phyloP scores from a whole-genome alignment of 2,113 vertebrate species.

The Charina bottae region DNA sequence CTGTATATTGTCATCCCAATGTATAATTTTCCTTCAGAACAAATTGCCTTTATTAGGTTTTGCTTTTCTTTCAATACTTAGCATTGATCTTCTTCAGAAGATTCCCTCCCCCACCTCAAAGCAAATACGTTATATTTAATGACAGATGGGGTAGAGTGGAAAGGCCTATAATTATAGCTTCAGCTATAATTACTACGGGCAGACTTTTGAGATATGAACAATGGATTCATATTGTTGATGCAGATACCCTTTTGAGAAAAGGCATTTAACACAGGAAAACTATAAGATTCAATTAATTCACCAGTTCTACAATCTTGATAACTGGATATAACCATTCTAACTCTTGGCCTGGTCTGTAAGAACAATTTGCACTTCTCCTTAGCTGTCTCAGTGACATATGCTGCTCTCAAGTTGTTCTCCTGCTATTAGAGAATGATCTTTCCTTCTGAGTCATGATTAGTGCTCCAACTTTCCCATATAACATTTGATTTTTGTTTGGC shows the following conservation, averaged over 20 bases:
- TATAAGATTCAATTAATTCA: neutral
- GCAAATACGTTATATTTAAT: no score
- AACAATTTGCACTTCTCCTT: neutral
- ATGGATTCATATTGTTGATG: neutral
- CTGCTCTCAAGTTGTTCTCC: slow-evolving; percentile 19
- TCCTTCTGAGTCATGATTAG: neutral
- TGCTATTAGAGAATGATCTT: slow-evolving; percentile 26
- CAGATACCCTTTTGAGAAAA: neutral
- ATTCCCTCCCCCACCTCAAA: neutral
- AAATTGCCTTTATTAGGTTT: neutral
- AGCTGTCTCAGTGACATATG: neutral
- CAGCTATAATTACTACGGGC: neutral
- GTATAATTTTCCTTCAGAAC: neutral
- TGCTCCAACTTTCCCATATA: slow-evolving; percentile 25
- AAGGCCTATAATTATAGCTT: no score
- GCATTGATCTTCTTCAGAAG: neutral
- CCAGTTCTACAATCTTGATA: neutral
- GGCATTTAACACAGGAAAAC: neutral
- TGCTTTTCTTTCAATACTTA: neutral
- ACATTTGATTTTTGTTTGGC: slow-evolving; percentile 34
- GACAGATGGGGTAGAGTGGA: no score
- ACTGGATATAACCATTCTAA: neutral
- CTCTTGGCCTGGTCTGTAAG: neutral
- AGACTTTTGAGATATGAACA: neutral
- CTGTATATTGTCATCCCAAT: neutral